Base-by-base conservation (phyloP, 2,113 vertebrate genomes). In the Pterocles gutturalis region DNA sequence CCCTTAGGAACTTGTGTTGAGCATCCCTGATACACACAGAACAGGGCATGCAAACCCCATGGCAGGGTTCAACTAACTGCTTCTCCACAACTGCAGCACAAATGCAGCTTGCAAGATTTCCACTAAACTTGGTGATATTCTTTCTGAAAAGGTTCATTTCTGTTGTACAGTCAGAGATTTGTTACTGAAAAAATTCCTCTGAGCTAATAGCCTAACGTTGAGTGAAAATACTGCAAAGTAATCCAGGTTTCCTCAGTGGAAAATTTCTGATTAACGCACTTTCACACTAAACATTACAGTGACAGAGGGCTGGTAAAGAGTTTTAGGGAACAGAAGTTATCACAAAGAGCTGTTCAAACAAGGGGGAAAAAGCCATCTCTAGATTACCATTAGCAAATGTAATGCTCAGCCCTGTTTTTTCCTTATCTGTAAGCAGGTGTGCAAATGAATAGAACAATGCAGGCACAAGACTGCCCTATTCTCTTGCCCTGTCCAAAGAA, bases 371-470 rank as follows among this genome's bases (percentile, higher is more conserved):
- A 97, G 64, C 57, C 75, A 73, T 46, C 81, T 89, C 87, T 38
- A 91, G 92, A 70, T 65, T 54, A 86, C 51, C 78, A 60, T 10
- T 31, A 94, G 88, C 73, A 95, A 97, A 93, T 17, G 69, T 70
- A 86, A 94, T 17, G 31, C 91, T 62, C 54, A 7, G 10, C 3
- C 75, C 66, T 92, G 49, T 41, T 82, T 80, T 83, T 95, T 53
- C 62, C 87, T 90, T 86, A 94, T 97, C 89, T 83, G 72, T 62
- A 95, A 97, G 96, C 96, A 98, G 98, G 97, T 98, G 97, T 97
- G 94, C 90, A 97, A 90, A 96, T 81, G 95, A 96, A 97, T 84
- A 94, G 96, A 98, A 98, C 91, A 97, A 97, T 88, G 93, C 90
- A 95, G 87, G 95, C 83, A 92, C 61, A 91, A 77, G 83, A 36